Evolutionary conservation across 1,140 invertebrate genomes (phyloP).

Genomic region (Drosophila tani): DNA sequence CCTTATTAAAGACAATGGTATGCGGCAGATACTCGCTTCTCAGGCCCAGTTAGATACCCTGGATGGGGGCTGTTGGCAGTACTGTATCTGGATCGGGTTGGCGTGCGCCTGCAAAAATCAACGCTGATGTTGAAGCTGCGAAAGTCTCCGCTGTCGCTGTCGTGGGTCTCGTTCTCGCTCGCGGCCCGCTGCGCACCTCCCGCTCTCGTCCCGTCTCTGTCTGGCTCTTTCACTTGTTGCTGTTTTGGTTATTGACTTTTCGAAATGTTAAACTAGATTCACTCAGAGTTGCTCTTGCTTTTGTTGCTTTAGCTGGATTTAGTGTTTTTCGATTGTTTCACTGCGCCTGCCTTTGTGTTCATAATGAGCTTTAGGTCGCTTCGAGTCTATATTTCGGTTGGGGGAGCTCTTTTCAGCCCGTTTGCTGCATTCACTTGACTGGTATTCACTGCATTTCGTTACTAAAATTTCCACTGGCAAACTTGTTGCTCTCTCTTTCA

Average conservation of each 20-base stretch:
- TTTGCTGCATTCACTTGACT: conserved; percentile 48
- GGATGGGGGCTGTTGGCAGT: conserved; percentile 15
- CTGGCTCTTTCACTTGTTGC: conserved; percentile 62
- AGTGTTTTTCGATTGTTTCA: conserved; percentile 40
- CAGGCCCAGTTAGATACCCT: conserved; percentile 28
- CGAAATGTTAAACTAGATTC: conserved; percentile 61
- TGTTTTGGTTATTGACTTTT: conserved; percentile 57
- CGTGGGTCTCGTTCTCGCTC: conserved; percentile 51
- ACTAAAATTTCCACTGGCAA: conserved; percentile 82
- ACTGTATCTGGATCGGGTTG: conserved; percentile 37
- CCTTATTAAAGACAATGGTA: conserved; percentile 30
- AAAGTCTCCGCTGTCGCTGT: conserved; percentile 58
- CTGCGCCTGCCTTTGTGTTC: conserved; percentile 53
- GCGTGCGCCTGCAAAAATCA: conserved; percentile 64
- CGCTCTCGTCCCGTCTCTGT: conserved; percentile 37
- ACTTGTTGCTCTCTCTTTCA: conserved; percentile 70
- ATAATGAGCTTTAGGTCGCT: conserved; percentile 53
- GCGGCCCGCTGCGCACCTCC: conserved; percentile 18
- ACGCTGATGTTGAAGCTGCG: conserved; percentile 41
- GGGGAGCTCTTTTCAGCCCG: conserved; percentile 27
- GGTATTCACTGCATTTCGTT: conserved; percentile 75
- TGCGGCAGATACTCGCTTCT: conserved; percentile 33
- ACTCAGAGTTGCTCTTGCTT: conserved; percentile 10
- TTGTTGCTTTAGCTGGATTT: conserved; percentile 12
- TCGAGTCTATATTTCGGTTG: conserved; percentile 18